These are phyloP conservation scores for Cynopterus brachyotis DNA, from an alignment of 2,113 vertebrate genomes.

Conservation along the genomic window DNA sequence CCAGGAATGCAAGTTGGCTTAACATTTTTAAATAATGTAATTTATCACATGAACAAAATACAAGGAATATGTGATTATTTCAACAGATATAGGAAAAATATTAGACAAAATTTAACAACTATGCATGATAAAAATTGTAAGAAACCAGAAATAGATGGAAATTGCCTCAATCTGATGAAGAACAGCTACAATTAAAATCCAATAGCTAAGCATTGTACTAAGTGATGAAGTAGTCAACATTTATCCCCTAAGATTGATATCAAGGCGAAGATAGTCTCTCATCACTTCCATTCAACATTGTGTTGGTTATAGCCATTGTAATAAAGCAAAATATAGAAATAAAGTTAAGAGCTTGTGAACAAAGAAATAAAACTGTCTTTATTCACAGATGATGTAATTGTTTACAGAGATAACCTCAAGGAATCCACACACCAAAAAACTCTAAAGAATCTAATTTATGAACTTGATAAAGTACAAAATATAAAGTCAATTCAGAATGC, in stretches of 20 bases:
- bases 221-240: not conserved
- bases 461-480: not conserved
- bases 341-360: not conserved
- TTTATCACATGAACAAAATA: slow-evolving; percentile 1
- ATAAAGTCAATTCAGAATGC: not conserved
- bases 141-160: slow-evolving; percentile 15
- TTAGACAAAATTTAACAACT: not conserved
- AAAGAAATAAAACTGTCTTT: not conserved
- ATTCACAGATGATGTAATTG: not conserved
- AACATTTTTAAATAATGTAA: not conserved
- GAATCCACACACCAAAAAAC: not conserved
- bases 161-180: not conserved
- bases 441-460: not conserved
- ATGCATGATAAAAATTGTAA: not conserved
- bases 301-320: not conserved
- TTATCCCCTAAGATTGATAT: not conserved
- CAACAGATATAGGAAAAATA: not conserved
- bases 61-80: not conserved
- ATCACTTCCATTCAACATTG: not conserved
- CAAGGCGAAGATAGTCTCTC: not conserved
- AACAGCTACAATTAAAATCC: not conserved
- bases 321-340: not conserved
- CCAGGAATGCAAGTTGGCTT: not conserved
- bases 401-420: not conserved
- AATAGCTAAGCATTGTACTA: not conserved